Evolutionary conservation across 2,888 invertebrate genomes (phyloP), one percentile per base, ranked within the genome.

Genomic region (Agrochola circellaris): DNA sequence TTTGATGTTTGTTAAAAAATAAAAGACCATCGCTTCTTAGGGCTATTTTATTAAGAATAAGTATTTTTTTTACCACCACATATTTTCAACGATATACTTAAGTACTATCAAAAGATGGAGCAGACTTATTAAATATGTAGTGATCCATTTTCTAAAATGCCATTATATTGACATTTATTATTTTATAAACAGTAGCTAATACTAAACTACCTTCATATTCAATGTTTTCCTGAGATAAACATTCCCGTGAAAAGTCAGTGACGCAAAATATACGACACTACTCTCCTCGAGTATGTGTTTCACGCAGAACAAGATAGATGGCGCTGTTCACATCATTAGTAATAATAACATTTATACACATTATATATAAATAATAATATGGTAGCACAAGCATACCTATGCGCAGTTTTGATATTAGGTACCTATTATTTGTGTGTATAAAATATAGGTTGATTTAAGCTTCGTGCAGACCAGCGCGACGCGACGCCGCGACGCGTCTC

Each of bases 231-330:
- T 13, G 7, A 13, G 20, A 13, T 61, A 56, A 13, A 77, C 9
- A 20, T 13, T 38, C 3, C 26, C 6, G 56, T 34, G n/a, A 38
- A 64, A 75, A 30, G 1, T 54, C 48, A 15, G 23, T 54, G 11
- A 48, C 30, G 51, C 23, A 34, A 75, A 69, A 69, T 69, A 1
- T 34, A 15, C 30, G 23, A 8, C 20, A 51, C 17, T 23, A 69
- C 34, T 8, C 30, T 13, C 20, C 15, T 67, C 11, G 8, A 20
- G 38, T n/a, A 51, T 15, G 23, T 17, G 56, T 5, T 83, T 72
- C n/a, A 23, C 17, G 0, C 4, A 11, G 15, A 4, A 1, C n/a
- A 66, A 48, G 30, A 73, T 69, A 82, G 82, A 83, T 83, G 82
- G 80, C 82, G 65, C 38, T 80, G 45, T 68, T 65, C 9, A 58